These are phyloP conservation scores for Hydractinia echinata DNA, from an alignment of 30 jellyfish, hydroid and myxozoan genomes.

Conservation along the genomic window DNA sequence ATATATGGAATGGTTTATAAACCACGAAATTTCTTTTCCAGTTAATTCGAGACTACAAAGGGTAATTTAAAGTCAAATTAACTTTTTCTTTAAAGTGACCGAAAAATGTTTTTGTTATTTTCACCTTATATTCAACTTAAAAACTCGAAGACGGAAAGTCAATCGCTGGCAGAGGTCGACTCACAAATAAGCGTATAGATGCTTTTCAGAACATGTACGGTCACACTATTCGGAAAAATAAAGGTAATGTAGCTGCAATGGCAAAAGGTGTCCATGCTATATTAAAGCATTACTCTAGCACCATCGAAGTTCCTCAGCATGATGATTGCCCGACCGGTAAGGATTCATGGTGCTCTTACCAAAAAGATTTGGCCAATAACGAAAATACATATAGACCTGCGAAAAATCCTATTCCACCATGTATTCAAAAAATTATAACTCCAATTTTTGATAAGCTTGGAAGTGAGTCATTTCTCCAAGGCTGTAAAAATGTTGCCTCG, in stretches of 20 bases:
- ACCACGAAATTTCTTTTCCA: too few species aligned
- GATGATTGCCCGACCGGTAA: not conserved
- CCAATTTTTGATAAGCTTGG: too few species aligned
- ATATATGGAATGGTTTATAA: too few species aligned
- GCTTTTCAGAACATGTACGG: not conserved
- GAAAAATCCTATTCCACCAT: not conserved
- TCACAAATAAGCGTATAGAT: not conserved
- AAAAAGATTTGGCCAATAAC: not conserved
- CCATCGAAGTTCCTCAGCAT: not conserved
- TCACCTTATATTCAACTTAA: too few species aligned
- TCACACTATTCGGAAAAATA: not conserved
- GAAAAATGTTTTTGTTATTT: too few species aligned
- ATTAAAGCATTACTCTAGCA: not conserved
- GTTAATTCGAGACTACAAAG: too few species aligned
- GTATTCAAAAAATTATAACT: not conserved
- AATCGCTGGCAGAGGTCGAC: constrained; percentile 5
- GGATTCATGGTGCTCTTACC: not conserved
- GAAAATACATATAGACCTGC: not conserved
- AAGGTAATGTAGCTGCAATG: not conserved
- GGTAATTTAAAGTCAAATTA: too few species aligned
- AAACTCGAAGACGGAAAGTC: not conserved
- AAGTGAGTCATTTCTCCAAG: too few species aligned
- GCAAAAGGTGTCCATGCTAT: not conserved
- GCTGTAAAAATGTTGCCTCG: too few species aligned
- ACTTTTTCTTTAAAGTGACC: too few species aligned